A percentile compares a stretch with the other conserved stretches of the same genome.
Evolutionary conservation across 2,113 vertebrate genomes (phyloP).

Genomic region (Rhegmatorhina hoffmannsi): DNA sequence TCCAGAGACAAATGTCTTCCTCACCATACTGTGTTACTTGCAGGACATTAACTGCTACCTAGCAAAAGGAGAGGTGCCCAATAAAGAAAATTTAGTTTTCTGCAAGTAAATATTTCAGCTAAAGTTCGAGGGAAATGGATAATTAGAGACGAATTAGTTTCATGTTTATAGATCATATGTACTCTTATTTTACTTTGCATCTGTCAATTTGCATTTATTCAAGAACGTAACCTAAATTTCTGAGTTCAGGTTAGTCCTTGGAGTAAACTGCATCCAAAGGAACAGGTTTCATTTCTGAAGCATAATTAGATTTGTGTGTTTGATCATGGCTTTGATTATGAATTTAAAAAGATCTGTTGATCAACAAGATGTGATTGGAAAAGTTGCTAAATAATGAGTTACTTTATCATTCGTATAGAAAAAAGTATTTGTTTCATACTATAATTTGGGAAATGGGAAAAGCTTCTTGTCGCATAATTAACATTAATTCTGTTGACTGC

Average conservation of each 20-base stretch:
- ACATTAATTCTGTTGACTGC: neutral
- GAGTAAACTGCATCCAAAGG: neutral
- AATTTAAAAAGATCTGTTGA: neutral
- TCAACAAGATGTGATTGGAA: neutral
- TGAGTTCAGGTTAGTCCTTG: neutral
- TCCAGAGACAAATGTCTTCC: neutral
- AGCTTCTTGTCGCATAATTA: neutral
- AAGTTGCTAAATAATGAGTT: neutral
- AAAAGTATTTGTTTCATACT: neutral
- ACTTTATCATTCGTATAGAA: neutral
- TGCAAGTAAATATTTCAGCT: neutral
- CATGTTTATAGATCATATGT: neutral
- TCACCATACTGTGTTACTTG: neutral
- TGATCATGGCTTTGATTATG: neutral
- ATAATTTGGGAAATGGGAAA: neutral
- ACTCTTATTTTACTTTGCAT: neutral
- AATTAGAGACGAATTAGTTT: neutral
- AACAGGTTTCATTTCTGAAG: neutral
- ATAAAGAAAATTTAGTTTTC: neutral
- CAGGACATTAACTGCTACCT: neutral
- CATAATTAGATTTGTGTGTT: neutral
- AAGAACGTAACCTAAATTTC: neutral
- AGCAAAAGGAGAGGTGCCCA: neutral
- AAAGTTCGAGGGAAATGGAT: neutral
- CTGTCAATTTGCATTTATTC: neutral